Conservation (phyloP, 2,113 vertebrate genomes). For the Atrichornis clamosus region DNA sequence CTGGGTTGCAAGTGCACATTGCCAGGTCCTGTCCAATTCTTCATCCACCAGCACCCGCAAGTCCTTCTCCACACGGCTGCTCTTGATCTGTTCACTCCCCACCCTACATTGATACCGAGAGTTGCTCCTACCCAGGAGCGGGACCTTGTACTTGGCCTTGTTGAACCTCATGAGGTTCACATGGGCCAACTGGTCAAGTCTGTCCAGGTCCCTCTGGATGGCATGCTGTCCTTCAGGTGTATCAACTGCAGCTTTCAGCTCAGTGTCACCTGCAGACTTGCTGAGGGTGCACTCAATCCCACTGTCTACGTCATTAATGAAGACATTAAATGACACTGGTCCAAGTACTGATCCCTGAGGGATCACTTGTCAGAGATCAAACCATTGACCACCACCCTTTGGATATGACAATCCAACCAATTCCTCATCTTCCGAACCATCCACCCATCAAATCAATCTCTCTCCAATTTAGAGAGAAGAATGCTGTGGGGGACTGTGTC, state of each 20-base stretch:
- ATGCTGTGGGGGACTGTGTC: neutral
- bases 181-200: neutral
- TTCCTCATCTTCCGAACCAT: neutral
- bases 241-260: neutral
- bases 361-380: neutral
- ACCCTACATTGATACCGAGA: neutral
- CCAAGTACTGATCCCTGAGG: neutral
- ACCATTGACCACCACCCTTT: neutral
- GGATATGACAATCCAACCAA: neutral
- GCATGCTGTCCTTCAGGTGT: neutral
- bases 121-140: neutral
- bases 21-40: neutral
- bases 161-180: neutral
- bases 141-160: neutral
- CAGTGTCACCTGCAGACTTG: neutral
- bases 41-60: neutral
- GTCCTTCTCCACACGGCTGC: neutral
- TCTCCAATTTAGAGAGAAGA: neutral
- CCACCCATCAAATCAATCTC: neutral
- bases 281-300: neutral
- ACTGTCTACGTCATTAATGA: neutral
- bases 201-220: neutral
- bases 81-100: neutral
- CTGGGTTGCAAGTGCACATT: neutral
- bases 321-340: neutral